A percentile compares a stretch with the other conserved stretches of the same genome.
These are phyloP conservation scores for Zaprionus vittiger DNA, from an alignment of 1,140 invertebrate species.

Conservation along the genomic window DNA sequence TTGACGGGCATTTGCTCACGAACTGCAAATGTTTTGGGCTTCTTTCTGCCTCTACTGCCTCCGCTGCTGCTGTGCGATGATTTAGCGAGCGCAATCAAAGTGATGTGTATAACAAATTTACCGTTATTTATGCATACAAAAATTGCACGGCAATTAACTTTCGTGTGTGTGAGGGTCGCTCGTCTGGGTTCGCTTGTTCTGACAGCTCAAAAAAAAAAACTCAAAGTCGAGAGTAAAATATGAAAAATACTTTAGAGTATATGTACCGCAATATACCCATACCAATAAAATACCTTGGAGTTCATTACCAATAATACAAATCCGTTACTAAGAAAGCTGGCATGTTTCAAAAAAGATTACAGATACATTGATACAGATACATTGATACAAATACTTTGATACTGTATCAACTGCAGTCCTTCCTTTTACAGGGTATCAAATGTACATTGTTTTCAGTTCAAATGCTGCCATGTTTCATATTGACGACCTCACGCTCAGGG, in stretches of 20 bases:
- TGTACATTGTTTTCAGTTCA: slow-evolving; percentile 36
- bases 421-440: slow-evolving; percentile 38
- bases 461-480: slow-evolving; percentile 63
- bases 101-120: slow-evolving; percentile 83
- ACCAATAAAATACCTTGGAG: not conserved
- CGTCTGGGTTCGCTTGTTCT: slow-evolving; percentile 11
- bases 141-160: slow-evolving; percentile 83
- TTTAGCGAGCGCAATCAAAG: slow-evolving; percentile 79
- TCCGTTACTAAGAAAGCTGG: not conserved
- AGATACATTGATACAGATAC: no score
- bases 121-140: slow-evolving; percentile 82
- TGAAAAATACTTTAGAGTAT: not conserved
- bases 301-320: not conserved
- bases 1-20: slow-evolving; percentile 63
- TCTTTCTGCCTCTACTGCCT: slow-evolving; percentile 23
- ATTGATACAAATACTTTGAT: no score
- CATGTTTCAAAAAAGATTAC: not conserved
- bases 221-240: not conserved
- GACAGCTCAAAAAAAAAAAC: slow-evolving; percentile 11
- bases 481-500: slow-evolving; percentile 31
- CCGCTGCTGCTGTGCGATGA: slow-evolving; percentile 54
- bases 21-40: slow-evolving; percentile 31
- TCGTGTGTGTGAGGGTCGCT: slow-evolving; percentile 36
- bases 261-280: slow-evolving; percentile 13
- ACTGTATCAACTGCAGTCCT: not conserved